Evolutionary conservation across 2,113 vertebrate genomes (phyloP), one percentile per base, ranked within the genome.

Genomic region (Taurulus bubalis): DNA sequence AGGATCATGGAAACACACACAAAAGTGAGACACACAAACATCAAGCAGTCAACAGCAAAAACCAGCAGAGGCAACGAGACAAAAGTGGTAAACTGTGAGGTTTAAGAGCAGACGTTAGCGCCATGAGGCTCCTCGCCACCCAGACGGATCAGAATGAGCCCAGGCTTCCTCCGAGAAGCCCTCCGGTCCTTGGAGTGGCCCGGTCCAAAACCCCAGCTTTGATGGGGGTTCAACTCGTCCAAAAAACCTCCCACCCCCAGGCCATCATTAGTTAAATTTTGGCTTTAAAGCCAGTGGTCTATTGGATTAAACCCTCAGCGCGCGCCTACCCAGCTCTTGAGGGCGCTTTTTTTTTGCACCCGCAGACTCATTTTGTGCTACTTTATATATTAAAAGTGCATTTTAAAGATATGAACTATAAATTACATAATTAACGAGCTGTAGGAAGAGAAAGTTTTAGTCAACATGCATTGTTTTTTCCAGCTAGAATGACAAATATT

Each of bases 251-350:
- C 12, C 62, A 64, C 79, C 86, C 86, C 20, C 71, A 68, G 76
- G 84, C 84, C 80, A 87, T 89, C 88, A 88, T 88, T 88, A 88
- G 76, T 81, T 84, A 55, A 80, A 84, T 77, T 80, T 83, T 66
- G 79, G 65, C 71, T 74, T 60, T 73, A 78, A 83, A 86, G 80
- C 76, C 60, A 47, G 47, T 28, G 32, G 6, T 82, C 60, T 77
- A 22, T 67, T 74, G 76, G 69, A 76, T 42, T 20, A 79, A 77
- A 59, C 67, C 18, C 65, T 34, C 56, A 63, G 58, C 12, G 1
- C 36, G 18, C 1, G 30, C 62, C 22, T 6, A 38, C 71, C 32
- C 75, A 80, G 55, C 36, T 14, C 63, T 63, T 75, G 76, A 66
- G 28, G 30, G 22, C 59, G 65, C 66, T 68, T 56, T 58, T 65